Evolutionary conservation across 1,140 invertebrate species (phyloP).

Genomic region (Drosophila jambulina): DNA sequence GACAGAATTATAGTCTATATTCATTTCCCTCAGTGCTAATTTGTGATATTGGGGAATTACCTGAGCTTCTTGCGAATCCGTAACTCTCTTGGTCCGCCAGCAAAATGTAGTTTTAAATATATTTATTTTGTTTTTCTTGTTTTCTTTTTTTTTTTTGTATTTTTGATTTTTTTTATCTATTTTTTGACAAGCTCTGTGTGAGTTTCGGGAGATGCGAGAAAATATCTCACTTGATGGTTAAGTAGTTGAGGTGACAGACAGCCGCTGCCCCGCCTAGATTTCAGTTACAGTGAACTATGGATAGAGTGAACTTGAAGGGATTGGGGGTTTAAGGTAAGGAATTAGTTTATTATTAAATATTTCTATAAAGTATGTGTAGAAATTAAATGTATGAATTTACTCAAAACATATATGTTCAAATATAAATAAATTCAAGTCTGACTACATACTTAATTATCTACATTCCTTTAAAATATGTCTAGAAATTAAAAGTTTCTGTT

Average conservation of each 20-base stretch:
- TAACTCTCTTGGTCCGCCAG: slow-evolving; percentile 35
- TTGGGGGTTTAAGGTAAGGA: neutral
- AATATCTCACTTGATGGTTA: slow-evolving; percentile 79
- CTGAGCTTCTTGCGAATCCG: slow-evolving; percentile 71
- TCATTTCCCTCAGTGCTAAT: slow-evolving; percentile 54
- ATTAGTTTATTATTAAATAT: neutral
- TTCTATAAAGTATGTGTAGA: no score
- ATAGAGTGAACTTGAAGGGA: neutral
- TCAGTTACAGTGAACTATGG: neutral
- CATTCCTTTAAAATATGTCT: no score
- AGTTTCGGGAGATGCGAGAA: slow-evolving; percentile 62
- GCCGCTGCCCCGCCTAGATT: slow-evolving; percentile 60
- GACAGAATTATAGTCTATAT: neutral
- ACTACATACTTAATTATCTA: no score
- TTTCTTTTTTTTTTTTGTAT: neutral
- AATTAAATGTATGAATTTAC: no score
- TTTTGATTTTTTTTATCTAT: no score
- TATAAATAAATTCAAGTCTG: no score
- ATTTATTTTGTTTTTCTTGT: slow-evolving; percentile 17
- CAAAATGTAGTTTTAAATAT: slow-evolving; percentile 17
- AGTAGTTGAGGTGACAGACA: slow-evolving; percentile 72
- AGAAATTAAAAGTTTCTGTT: no score
- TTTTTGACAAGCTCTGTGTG: slow-evolving; percentile 5
- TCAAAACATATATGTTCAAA: no score
- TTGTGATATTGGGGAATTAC: slow-evolving; percentile 67